Percentiles rank a stretch among this genome's conserved stretches.
phyloP scores from a whole-genome alignment of 2,888 invertebrate genomes.

The Clanis bilineata region DNA sequence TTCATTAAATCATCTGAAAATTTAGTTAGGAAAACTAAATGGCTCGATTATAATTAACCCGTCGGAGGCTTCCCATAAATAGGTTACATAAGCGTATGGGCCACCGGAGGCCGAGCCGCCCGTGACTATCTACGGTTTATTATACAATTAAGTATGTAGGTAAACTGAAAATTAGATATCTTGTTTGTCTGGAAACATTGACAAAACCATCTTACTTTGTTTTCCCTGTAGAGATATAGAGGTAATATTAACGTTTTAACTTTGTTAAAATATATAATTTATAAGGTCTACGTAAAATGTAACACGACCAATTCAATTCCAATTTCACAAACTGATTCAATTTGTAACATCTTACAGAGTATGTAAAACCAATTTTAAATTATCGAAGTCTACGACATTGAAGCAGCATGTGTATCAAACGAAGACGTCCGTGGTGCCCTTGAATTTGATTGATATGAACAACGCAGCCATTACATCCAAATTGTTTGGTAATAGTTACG shows the following conservation, averaged over 20 bases:
- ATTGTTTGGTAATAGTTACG: constrained; percentile 4
- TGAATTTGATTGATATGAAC: constrained; percentile 6
- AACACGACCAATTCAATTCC: not conserved
- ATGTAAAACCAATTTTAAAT: constrained; percentile 12
- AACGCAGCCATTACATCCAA: constrained; percentile 6
- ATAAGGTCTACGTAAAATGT: not conserved
- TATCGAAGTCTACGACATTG: constrained; percentile 14
- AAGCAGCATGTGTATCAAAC: not conserved
- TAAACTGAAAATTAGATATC: not conserved
- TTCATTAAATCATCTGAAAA: too few relatives aligned
- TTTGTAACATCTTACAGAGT: not conserved
- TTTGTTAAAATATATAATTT: not conserved
- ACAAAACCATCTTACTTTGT: not conserved
- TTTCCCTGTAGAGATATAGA: not conserved
- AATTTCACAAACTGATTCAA: constrained; percentile 7
- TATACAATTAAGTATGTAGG: too few relatives aligned
- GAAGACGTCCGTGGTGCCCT: not conserved
- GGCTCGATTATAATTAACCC: too few relatives aligned
- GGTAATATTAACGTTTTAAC: not conserved
- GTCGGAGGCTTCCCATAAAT: too few relatives aligned
- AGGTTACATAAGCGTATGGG: too few relatives aligned
- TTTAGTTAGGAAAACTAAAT: too few relatives aligned
- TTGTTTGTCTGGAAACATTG: not conserved
- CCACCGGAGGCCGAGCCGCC: too few relatives aligned
- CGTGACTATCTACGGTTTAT: too few relatives aligned